These are phyloP conservation scores for Coendou prehensilis DNA, from an alignment of 2,797 vertebrate genomes.

Conservation along the genomic window DNA sequence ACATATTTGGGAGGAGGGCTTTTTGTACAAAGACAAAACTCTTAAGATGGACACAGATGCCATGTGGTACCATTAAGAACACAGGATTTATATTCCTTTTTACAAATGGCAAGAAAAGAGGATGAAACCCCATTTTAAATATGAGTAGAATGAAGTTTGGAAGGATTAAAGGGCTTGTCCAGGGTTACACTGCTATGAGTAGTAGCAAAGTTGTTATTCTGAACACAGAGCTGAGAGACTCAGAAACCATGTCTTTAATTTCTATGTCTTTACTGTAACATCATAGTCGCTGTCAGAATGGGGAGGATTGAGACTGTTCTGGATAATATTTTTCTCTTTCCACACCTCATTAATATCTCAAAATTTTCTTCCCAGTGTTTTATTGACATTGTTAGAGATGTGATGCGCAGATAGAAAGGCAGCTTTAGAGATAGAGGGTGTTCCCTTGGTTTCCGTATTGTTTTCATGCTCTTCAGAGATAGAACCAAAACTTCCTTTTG, in stretches of 20 bases:
- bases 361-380: background rate
- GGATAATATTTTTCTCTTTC: background rate
- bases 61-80: slow-evolving; percentile 11
- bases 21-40: slow-evolving; percentile 8
- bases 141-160: background rate
- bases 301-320: background rate
- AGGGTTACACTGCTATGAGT: background rate
- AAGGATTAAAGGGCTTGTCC: background rate
- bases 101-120: slow-evolving; percentile 1
- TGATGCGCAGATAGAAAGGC: background rate
- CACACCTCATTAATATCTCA: background rate
- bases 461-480: slow-evolving; percentile 21
- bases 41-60: slow-evolving; percentile 39
- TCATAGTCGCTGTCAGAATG: background rate
- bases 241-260: background rate
- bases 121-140: background rate
- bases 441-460: background rate
- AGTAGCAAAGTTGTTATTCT: slow-evolving; percentile 8
- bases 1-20: background rate
- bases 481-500: slow-evolving; percentile 41
- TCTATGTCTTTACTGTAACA: slow-evolving; percentile 31
- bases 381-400: background rate
- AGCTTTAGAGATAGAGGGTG: background rate
- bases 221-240: background rate
- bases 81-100: slow-evolving; percentile 48